Evolutionary conservation across 1,140 invertebrate species (phyloP).

Genomic region (Cydia amplana): DNA sequence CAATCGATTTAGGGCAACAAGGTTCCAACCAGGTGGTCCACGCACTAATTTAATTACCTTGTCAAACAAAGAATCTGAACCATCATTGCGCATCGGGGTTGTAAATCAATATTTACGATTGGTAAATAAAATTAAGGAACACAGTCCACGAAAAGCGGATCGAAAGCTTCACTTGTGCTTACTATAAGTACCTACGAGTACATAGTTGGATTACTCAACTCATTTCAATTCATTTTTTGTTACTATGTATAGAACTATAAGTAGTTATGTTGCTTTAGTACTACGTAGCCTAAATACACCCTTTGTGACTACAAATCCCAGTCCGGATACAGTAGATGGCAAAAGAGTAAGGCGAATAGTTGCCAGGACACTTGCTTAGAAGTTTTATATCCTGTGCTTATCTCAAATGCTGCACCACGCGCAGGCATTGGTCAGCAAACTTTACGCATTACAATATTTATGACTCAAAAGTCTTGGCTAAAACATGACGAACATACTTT

Average conservation of each 20-base stretch:
- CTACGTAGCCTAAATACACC: too few relatives aligned
- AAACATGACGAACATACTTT: conserved; percentile 11
- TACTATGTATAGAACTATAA: too few relatives aligned
- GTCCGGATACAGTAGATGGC: too few relatives aligned
- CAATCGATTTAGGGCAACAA: conserved; percentile 16
- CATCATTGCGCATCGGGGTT: conserved; percentile 21
- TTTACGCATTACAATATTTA: conserved; percentile 14
- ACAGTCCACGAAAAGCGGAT: neutral
- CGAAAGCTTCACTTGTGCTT: neutral
- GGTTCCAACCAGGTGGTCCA: conserved; percentile 22
- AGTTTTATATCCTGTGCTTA: conserved; percentile 3
- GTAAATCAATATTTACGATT: conserved; percentile 30
- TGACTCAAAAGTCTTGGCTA: neutral
- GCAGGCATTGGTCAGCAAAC: neutral
- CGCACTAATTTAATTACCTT: conserved; percentile 23
- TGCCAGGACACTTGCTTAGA: too few relatives aligned
- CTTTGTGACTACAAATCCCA: too few relatives aligned
- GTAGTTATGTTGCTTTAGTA: too few relatives aligned
- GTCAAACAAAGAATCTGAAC: conserved; percentile 30
- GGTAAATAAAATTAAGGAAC: conserved; percentile 27
- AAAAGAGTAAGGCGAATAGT: too few relatives aligned
- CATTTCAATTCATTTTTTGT: too few relatives aligned
- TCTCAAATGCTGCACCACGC: neutral
- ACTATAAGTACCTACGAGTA: too few relatives aligned
- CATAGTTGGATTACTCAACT: too few relatives aligned